Conservation (phyloP, 2,113 vertebrate genomes). For the Grammomys dolichurus region DNA sequence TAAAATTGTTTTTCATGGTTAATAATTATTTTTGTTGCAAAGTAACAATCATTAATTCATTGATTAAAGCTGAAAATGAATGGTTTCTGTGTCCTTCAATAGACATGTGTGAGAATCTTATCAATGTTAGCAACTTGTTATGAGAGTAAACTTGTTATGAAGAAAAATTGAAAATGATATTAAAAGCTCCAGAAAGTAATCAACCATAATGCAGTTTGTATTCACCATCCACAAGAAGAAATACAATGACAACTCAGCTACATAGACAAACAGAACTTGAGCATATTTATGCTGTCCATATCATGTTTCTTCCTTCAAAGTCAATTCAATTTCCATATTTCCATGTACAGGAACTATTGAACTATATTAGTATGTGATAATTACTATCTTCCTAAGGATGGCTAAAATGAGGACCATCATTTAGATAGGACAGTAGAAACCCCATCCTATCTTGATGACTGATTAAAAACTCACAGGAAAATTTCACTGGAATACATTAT, state of each 20-base stretch:
- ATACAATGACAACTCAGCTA: background rate
- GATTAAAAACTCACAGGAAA: background rate
- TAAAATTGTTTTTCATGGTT: conserved; percentile 21
- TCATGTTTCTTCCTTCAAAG: conserved; percentile 13
- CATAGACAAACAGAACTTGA: conserved; percentile 29
- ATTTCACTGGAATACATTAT: conserved; percentile 20
- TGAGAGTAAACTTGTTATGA: background rate
- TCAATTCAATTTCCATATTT: background rate
- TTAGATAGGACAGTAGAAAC: background rate
- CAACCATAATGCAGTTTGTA: conserved; percentile 6
- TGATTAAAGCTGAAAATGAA: conserved; percentile 17
- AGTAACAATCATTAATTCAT: conserved; percentile 11
- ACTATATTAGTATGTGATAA: background rate
- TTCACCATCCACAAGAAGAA: background rate
- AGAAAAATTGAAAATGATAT: background rate
- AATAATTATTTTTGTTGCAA: conserved; percentile 9
- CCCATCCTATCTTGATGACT: background rate
- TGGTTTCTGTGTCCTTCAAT: conserved; percentile 41
- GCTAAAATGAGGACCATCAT: background rate
- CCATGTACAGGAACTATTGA: background rate
- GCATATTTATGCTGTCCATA: background rate
- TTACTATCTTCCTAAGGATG: conserved; percentile 20
- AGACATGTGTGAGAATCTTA: background rate
- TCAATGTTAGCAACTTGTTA: background rate
- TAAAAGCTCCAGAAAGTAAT: background rate